A percentile compares a stretch with the other conserved stretches of the same genome.
These are phyloP conservation scores for Temnothorax unifasciatus DNA, from an alignment of 2,888 invertebrate genomes.

Conservation along the genomic window DNA sequence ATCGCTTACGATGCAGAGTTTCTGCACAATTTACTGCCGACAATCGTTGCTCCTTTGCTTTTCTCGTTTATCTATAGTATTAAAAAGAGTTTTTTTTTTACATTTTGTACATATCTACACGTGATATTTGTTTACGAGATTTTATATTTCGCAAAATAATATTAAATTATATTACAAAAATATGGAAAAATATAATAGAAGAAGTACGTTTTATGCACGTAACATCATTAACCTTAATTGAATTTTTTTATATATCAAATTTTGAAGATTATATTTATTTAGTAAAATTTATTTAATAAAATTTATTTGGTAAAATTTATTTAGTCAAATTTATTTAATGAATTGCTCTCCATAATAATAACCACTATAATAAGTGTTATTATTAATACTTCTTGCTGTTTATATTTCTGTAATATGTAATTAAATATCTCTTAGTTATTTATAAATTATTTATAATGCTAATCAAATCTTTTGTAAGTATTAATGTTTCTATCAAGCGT, in stretches of 20 bases:
- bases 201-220: neutral
- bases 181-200: neutral
- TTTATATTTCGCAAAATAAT: slow-evolving; percentile 9
- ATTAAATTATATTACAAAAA: slow-evolving; percentile 5
- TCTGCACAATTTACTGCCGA: slow-evolving; percentile 25
- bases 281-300: neutral
- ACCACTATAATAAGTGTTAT: neutral
- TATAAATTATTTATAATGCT: neutral
- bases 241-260: neutral
- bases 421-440: slow-evolving; percentile 4
- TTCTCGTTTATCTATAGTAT: slow-evolving; percentile 9
- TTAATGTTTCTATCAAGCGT: neutral
- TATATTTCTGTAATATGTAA: neutral
- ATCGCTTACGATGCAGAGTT: slow-evolving; percentile 40
- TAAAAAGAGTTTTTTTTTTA: slow-evolving; percentile 5
- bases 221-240: slow-evolving; percentile 26
- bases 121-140: slow-evolving; percentile 4
- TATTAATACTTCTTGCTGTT: neutral
- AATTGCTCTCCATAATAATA: neutral
- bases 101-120: neutral
- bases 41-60: slow-evolving; percentile 32
- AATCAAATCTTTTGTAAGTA: neutral
- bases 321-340: neutral
- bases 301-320: neutral
- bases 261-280: slow-evolving; percentile 13